Evolutionary conservation across 1,140 invertebrate genomes (phyloP), one percentile per base, ranked within the genome.

Genomic region (Drosophila saltans): DNA sequence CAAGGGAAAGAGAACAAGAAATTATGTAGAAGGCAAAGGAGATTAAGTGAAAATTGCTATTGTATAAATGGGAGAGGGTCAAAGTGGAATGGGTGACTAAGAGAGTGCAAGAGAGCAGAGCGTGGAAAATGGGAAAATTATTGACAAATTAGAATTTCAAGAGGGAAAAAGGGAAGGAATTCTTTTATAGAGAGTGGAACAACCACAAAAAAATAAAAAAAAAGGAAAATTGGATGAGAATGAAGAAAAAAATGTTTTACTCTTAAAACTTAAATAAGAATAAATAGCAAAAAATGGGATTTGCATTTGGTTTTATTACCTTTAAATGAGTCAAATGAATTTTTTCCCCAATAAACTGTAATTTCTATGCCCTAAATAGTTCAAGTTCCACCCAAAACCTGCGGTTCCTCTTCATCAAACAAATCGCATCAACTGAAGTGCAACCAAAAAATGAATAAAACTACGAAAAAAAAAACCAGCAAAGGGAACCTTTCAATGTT

Each of bases 401-500:
- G 3, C 8, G 3, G 9, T 59, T 39, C 10, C 33, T 24, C 58
- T 7, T 16, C 3, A 33, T 56, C 9, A 40, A 59, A 24, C 7
- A 4, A 59, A n/a, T n/a, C n/a, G 1, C 69, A 28, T 64, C 78
- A 62, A 66, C 64, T 81, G 64, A 78, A 75, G 81, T 75, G 74
- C 75, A 60, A 55, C 69, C 64, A 52, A 59, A 36, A 45, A 48
- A 45, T 59, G 26, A 60, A 48, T 33, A 43, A 40, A 66, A 69
- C 57, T 2, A 48, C 6, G 6, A 36, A 7, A 36, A 7, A 36
- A 5, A 5, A 36, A 36, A 2, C 1, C 45, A 24, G 16, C 45
- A 48, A 21, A 2, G 58, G 41, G 68, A 88, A 81, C 82, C 75
- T 88, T 79, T 88, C 77, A 74, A 88, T 80, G 80, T 89, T 88